These are phyloP conservation scores for Anastatus disparis DNA, from an alignment of 1,140 invertebrate species.

Conservation along the genomic window DNA sequence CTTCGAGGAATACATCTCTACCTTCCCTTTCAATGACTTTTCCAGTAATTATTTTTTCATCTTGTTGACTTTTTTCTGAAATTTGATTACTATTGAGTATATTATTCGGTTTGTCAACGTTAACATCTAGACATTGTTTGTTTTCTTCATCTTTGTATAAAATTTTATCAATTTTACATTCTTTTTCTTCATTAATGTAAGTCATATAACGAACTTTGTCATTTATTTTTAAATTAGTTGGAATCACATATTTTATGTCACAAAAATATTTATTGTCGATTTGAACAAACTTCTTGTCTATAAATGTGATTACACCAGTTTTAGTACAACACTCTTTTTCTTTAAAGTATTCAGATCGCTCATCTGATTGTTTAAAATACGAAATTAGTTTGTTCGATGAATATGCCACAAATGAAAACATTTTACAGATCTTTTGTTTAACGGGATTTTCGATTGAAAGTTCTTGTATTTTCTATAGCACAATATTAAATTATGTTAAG, in stretches of 20 bases:
- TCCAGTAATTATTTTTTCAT: slow-evolving; percentile 65
- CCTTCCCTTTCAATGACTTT: slow-evolving; percentile 66
- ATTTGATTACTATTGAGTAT: not conserved
- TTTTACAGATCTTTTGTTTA: no score
- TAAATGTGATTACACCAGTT: no score
- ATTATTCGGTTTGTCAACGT: not conserved
- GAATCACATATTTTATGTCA: slow-evolving; percentile 34
- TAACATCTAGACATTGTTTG: slow-evolving; percentile 20
- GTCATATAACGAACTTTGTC: slow-evolving; percentile 53
- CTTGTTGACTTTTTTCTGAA: slow-evolving; percentile 52
- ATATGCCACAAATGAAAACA: no score
- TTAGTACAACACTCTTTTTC: no score
- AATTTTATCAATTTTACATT: slow-evolving; percentile 47
- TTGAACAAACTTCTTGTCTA: slow-evolving; percentile 46
- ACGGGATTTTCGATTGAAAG: no score
- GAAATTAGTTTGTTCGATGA: no score
- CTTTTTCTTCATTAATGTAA: no score
- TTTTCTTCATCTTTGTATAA: slow-evolving; percentile 44
- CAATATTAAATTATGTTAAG: no score
- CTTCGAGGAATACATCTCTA: slow-evolving; percentile 66
- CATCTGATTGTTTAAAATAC: no score
- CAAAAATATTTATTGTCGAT: slow-evolving; percentile 53
- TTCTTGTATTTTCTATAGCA: no score
- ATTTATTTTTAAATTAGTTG: slow-evolving; percentile 42
- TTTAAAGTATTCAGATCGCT: no score